Base-by-base conservation (phyloP, 2,113 vertebrate species). In the Rhombomys opimus region DNA sequence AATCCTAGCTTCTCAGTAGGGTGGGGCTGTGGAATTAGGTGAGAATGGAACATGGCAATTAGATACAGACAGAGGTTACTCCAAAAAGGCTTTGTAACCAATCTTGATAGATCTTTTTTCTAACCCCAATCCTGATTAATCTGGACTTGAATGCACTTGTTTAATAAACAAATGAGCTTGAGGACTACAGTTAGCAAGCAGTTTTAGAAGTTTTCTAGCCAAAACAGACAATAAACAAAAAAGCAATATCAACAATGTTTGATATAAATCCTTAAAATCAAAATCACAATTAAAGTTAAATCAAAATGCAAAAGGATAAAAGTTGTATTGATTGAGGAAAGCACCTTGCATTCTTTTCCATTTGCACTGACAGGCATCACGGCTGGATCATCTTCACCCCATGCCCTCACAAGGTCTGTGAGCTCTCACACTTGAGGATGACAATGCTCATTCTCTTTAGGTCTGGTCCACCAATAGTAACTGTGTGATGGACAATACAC, bases 301-400 rank as follows among this genome's bases (percentile, higher is more conserved):
- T 41, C 35, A 86, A 84, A 93, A 68, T 87, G 41, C 22, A 68
- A 95, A 76, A 86, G 67, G 23, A 81, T 76, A 89, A 78, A 46
- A 2, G 68, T n/a, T 22, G 35, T 65, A 87, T 76, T 7, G 75
- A 63, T 4, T 88, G 80, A 93, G 68, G 91, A 92, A 85, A 27
- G 73, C 96, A 99, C 99, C 99, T 99, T 99, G 99, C 99, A 99
- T 97, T 99, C 99, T 93, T 99, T 99, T 96, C 99, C 99, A 98
- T 99, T 99, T 78, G 98, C 97, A 50, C 98, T 99, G 91, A 99
- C 99, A 57, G 99, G 99, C 93, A 98, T 98, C 99, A 99, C 99
- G 68, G 99, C 98, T 3, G 99, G 99, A 96, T 99, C 99, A 0
- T 99, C 99, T 95, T 99, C 99, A 57, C 98, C 98, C 97, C 99